These are phyloP conservation scores for Drosophila gaucha DNA, from an alignment of 2,888 invertebrate species.

Conservation along the genomic window DNA sequence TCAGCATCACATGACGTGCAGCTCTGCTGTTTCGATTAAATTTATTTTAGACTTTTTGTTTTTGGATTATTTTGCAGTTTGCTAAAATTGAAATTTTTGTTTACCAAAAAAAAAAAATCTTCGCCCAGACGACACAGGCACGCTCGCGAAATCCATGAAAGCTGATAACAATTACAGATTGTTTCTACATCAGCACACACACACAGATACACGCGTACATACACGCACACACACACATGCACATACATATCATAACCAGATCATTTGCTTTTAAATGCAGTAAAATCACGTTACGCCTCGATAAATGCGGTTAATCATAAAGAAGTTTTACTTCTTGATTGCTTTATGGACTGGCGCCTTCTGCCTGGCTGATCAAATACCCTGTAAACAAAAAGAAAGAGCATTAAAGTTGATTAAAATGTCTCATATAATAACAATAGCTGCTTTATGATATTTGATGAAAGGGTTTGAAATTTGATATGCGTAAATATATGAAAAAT, in stretches of 20 bases:
- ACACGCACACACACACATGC: not conserved
- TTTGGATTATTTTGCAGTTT: constrained; percentile 42
- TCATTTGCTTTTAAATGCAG: constrained; percentile 68
- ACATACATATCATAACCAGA: constrained; percentile 49
- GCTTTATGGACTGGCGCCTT: constrained; percentile 12
- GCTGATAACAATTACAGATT: constrained; percentile 47
- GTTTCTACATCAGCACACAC: constrained; percentile 9
- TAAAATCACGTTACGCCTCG: constrained; percentile 76
- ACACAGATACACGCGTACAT: not conserved
- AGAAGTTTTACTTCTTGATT: constrained; percentile 44
- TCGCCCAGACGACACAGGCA: constrained; percentile 3
- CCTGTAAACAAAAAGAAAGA: constrained; percentile 3
- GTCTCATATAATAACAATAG: too few relatives aligned
- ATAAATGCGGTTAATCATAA: constrained; percentile 74
- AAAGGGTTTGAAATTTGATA: not conserved
- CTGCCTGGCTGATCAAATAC: constrained; percentile 16
- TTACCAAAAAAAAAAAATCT: constrained; percentile 31
- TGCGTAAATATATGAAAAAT: too few relatives aligned
- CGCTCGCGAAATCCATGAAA: constrained; percentile 15
- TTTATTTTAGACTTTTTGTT: constrained; percentile 1
- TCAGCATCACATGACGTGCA: constrained; percentile 37
- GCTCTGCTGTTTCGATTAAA: constrained; percentile 2
- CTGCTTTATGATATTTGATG: too few relatives aligned
- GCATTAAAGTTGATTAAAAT: too few relatives aligned
- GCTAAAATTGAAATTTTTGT: constrained; percentile 30